phyloP scores from a whole-genome alignment of 1,140 invertebrate genomes.

The Colletes latitarsis region DNA sequence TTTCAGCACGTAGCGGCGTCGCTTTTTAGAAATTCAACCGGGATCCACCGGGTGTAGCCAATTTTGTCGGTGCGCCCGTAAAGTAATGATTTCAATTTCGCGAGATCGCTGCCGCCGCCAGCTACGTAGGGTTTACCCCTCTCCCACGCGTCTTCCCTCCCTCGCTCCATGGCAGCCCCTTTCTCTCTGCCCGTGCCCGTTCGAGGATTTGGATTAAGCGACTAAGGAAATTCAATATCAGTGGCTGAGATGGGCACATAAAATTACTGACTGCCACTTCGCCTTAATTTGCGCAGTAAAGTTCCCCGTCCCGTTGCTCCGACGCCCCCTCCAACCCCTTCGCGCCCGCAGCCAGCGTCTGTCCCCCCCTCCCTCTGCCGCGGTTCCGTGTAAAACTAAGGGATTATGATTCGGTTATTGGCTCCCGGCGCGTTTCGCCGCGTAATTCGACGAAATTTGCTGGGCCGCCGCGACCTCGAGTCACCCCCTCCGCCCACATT shows the following conservation, averaged over 20 bases:
- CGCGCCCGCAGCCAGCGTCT: slow-evolving; percentile 28
- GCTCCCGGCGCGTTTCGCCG: slow-evolving; percentile 68
- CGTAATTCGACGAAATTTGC: slow-evolving; percentile 73
- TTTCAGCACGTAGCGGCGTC: neutral
- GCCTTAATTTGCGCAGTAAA: slow-evolving; percentile 81
- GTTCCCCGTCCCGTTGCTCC: slow-evolving; percentile 57
- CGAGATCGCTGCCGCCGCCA: slow-evolving; percentile 73
- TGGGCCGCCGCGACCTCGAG: slow-evolving; percentile 37
- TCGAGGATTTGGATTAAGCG: slow-evolving; percentile 79
- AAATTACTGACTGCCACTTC: slow-evolving; percentile 81
- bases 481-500: slow-evolving; percentile 2
- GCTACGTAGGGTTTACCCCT: slow-evolving; percentile 57
- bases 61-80: slow-evolving; percentile 68
- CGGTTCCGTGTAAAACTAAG: slow-evolving; percentile 73
- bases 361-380: slow-evolving; percentile 54
- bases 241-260: slow-evolving; percentile 81
- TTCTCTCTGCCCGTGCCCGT: slow-evolving; percentile 41
- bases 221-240: slow-evolving; percentile 82
- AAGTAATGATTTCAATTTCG: slow-evolving; percentile 81
- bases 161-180: neutral
- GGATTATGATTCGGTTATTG: slow-evolving; percentile 79
- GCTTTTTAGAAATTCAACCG: slow-evolving; percentile 73
- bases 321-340: slow-evolving; percentile 24
- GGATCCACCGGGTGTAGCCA: slow-evolving; percentile 61
- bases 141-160: slow-evolving; percentile 14